Evolutionary conservation across 2,888 invertebrate species (phyloP).

Genomic region (Cataglyphis albicans): DNA sequence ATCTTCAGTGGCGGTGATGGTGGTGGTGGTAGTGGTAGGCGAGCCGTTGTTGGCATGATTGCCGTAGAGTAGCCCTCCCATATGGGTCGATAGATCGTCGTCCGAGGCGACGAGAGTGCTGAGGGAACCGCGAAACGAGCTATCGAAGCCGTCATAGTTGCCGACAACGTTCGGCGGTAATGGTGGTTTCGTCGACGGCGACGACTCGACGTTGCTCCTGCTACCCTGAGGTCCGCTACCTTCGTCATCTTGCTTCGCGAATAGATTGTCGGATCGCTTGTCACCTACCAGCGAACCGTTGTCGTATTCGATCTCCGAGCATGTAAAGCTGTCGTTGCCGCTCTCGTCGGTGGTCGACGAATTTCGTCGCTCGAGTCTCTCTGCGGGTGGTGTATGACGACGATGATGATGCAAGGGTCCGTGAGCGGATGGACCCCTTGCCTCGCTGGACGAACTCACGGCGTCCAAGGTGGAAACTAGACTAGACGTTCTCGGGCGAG

Average conservation of each 20-base stretch:
- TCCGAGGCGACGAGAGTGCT: conserved; percentile 97
- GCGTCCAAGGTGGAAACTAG: conserved; percentile 97
- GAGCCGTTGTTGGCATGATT: conserved; percentile 92
- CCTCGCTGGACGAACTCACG: conserved; percentile 96
- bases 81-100: conserved; percentile 94
- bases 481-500: conserved; percentile 95
- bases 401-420: conserved; percentile 90
- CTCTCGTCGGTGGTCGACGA: conserved; percentile 96
- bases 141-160: conserved; percentile 96
- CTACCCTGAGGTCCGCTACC: conserved; percentile 72
- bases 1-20: conserved; percentile 83
- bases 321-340: conserved; percentile 98
- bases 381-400: conserved; percentile 90
- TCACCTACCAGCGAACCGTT: conserved; percentile 94
- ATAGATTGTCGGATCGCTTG: conserved; percentile 89
- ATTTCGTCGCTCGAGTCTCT: conserved; percentile 90
- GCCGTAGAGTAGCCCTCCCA: conserved; percentile 90
- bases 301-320: conserved; percentile 98
- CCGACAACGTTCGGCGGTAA: conserved; percentile 89
- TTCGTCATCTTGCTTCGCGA: conserved; percentile 87
- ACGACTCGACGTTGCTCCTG: conserved; percentile 86
- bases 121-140: conserved; percentile 96
- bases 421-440: conserved; percentile 90
- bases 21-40: conserved; percentile 88
- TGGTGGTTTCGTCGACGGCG: conserved; percentile 88